Evolutionary conservation across 2,113 vertebrate species (phyloP).

Genomic region (Tychaedon coryphoeus): DNA sequence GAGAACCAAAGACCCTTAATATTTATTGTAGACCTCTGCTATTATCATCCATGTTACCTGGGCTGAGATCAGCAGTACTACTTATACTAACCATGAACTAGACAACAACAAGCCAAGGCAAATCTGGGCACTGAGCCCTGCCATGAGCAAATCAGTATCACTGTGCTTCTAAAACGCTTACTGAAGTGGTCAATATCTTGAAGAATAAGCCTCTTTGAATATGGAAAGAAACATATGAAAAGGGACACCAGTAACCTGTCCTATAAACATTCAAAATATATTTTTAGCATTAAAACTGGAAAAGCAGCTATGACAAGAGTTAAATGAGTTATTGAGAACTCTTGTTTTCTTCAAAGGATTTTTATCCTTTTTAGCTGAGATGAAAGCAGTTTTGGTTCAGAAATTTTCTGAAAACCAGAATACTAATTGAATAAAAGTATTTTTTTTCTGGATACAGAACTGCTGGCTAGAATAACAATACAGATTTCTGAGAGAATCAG

Average conservation of each 20-base stretch:
- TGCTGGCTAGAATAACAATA: not conserved
- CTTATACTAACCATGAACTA: not conserved
- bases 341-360: not conserved
- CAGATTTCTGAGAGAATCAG: not conserved
- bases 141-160: not conserved
- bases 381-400: not conserved
- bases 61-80: not conserved
- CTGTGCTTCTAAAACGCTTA: not conserved
- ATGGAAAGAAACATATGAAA: not conserved
- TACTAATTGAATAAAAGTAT: not conserved
- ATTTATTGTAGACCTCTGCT: not conserved
- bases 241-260: not conserved
- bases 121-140: not conserved
- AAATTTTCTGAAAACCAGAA: conserved; percentile 35
- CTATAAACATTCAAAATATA: not conserved
- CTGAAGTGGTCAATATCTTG: not conserved
- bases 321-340: not conserved
- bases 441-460: not conserved
- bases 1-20: not conserved
- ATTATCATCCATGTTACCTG: not conserved
- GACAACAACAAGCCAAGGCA: not conserved
- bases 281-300: not conserved
- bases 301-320: not conserved
- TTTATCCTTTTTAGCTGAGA: conserved; percentile 36
- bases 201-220: not conserved